Percentiles rank a stretch among this genome's conserved stretches.
These are phyloP conservation scores for Pogonocherus hispidulus DNA, from an alignment of 2,888 invertebrate species.

Conservation along the genomic window DNA sequence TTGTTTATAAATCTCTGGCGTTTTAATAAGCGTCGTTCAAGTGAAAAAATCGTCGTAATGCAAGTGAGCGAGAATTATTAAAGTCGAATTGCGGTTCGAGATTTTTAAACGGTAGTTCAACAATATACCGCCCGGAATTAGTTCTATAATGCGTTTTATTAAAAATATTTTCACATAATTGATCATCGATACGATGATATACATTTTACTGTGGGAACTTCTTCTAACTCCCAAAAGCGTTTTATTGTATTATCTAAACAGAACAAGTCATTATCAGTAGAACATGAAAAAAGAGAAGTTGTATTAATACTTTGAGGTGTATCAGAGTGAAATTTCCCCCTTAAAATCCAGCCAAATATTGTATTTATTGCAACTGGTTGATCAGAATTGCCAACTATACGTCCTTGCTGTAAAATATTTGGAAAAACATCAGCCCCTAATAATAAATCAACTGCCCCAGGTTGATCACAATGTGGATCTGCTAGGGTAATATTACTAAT, in stretches of 20 bases:
- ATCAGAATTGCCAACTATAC: neutral
- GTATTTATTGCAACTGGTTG: conserved; percentile 14
- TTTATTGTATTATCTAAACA: neutral
- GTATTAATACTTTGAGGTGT: neutral
- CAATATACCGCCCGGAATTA: neutral
- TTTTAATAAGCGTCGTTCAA: neutral
- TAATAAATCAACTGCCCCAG: conserved; percentile 5
- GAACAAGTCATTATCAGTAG: neutral
- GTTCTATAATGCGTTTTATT: conserved; percentile 2
- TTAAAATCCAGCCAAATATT: neutral
- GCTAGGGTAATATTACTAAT: conserved; percentile 2
- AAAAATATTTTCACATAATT: neutral
- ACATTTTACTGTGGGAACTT: neutral
- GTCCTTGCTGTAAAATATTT: neutral
- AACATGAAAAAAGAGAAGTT: neutral
- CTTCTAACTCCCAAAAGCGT: conserved; percentile 2
- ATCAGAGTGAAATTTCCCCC: neutral
- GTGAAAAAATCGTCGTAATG: neutral
- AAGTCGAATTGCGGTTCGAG: neutral
- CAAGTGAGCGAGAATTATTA: neutral
- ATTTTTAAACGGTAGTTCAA: conserved; percentile 1
- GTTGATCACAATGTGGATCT: conserved; percentile 4
- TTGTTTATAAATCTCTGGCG: neutral
- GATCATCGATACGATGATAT: neutral
- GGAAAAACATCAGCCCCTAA: conserved; percentile 16